phyloP scores from a whole-genome alignment of 2,888 invertebrate genomes.

The Hydriomena furcata region DNA sequence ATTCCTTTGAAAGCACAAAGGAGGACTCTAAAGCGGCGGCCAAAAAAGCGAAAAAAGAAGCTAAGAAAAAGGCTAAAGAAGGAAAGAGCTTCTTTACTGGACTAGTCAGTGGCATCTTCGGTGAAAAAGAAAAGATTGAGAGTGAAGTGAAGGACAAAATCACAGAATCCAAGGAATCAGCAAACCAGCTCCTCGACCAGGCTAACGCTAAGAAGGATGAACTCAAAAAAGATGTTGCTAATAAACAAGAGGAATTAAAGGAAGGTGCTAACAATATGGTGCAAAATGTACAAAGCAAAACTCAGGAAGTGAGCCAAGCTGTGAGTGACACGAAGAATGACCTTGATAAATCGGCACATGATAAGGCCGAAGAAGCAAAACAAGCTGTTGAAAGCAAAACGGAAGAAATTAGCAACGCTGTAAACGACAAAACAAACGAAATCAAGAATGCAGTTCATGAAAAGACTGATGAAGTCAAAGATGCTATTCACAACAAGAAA shows the following conservation, averaged over 20 bases:
- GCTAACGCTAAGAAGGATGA: conserved; percentile 63
- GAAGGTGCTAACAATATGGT: conserved; percentile 45
- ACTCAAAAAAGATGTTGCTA: conserved; percentile 50
- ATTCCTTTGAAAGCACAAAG: conserved; percentile 58
- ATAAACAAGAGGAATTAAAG: conserved; percentile 57
- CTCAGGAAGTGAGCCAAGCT: conserved; percentile 49
- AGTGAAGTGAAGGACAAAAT: conserved; percentile 67
- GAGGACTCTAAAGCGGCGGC: conserved; percentile 56
- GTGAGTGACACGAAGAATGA: conserved; percentile 47
- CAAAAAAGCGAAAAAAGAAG: conserved; percentile 62
- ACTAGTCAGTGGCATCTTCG: conserved; percentile 72
- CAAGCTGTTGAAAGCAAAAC: conserved; percentile 42
- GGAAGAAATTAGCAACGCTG: conserved; percentile 44
- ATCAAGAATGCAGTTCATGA: conserved; percentile 42
- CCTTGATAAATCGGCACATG: conserved; percentile 46
- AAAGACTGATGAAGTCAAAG: conserved; percentile 34
- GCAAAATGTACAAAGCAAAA: conserved; percentile 48
- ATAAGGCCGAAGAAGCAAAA: conserved; percentile 46
- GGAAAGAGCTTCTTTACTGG: conserved; percentile 75
- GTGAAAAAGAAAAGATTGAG: conserved; percentile 75
- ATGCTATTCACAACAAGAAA: conserved; percentile 37
- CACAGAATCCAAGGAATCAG: conserved; percentile 64
- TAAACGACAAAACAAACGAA: conserved; percentile 48
- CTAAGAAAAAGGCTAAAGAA: conserved; percentile 73
- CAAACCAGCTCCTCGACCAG: conserved; percentile 60